phyloP scores from a whole-genome alignment of 2,797 vertebrate species.

The Spea hammondii region DNA sequence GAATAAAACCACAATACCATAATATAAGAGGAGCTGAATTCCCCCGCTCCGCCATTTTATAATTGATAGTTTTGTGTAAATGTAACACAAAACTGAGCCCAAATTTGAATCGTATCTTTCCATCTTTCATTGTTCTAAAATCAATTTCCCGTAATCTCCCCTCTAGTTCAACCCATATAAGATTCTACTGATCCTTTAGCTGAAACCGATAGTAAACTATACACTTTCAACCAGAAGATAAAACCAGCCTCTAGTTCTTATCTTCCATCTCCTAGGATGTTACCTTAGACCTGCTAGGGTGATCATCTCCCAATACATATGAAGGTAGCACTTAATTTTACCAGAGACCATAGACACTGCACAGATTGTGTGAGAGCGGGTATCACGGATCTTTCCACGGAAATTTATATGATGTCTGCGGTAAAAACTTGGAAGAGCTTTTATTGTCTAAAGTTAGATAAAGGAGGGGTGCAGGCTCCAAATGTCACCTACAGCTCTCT shows the following conservation, averaged over 20 bases:
- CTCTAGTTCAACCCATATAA: conserved; percentile 48
- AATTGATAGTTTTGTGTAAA: too few species aligned
- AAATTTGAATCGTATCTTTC: too few species aligned
- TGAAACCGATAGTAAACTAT: conserved; percentile 51
- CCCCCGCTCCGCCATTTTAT: too few species aligned
- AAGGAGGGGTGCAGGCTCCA: not conserved
- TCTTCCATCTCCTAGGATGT: conserved; percentile 42
- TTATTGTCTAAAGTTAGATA: conserved; percentile 18
- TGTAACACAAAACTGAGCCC: too few species aligned
- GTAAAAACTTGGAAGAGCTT: not conserved
- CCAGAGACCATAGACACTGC: conserved; percentile 19
- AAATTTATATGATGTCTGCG: conserved; percentile 1
- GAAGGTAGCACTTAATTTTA: conserved; percentile 34
- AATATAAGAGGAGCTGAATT: too few species aligned
- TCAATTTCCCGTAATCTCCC: conserved; percentile 35
- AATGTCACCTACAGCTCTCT: not conserved
- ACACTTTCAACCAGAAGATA: conserved; percentile 45
- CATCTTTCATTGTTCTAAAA: conserved; percentile 18
- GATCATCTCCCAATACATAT: conserved; percentile 38
- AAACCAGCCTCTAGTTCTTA: conserved; percentile 34
- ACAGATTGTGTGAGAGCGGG: conserved; percentile 36
- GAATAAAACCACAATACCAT: too few species aligned
- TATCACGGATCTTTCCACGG: conserved; percentile 1
- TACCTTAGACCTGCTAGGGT: conserved; percentile 42
- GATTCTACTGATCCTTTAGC: conserved; percentile 39